Percentiles rank a stretch among this genome's conserved stretches.
These are phyloP conservation scores for Drosophila histrio DNA, from an alignment of 2,888 invertebrate genomes.

Conservation along the genomic window DNA sequence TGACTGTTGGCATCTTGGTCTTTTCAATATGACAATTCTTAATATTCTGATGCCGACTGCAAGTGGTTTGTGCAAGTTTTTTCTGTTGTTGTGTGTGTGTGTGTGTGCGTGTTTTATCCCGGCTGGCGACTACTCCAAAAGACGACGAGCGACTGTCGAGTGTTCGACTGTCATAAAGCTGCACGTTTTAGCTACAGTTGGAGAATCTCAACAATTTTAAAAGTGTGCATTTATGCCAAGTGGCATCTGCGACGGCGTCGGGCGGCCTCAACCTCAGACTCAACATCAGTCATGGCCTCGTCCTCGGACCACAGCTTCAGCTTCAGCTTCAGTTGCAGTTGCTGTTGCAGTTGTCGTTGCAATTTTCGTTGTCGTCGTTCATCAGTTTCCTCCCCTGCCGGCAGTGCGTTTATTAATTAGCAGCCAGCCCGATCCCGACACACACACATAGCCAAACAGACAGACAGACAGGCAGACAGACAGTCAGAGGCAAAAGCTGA, in stretches of 20 bases:
- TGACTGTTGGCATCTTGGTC: slow-evolving; percentile 61
- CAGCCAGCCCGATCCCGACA: slow-evolving; percentile 53
- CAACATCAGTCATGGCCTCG: not conserved
- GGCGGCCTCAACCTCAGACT: slow-evolving; percentile 35
- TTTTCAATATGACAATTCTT: slow-evolving; percentile 78
- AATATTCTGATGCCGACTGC: slow-evolving; percentile 70
- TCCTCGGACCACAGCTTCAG: not conserved
- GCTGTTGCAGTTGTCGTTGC: slow-evolving; percentile 38
- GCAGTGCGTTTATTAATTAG: slow-evolving; percentile 75
- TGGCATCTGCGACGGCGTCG: slow-evolving; percentile 69
- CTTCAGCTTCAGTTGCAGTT: slow-evolving; percentile 27
- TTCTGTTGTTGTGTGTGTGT: slow-evolving; percentile 1
- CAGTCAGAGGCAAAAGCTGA: slow-evolving; percentile 16
- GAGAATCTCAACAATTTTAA: slow-evolving; percentile 80
- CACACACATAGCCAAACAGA: slow-evolving; percentile 12
- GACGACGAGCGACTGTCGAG: slow-evolving; percentile 36
- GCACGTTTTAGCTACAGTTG: slow-evolving; percentile 77
- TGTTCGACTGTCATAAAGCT: slow-evolving; percentile 74
- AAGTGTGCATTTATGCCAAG: slow-evolving; percentile 81
- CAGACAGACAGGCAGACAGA: not conserved
- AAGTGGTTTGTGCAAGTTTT: slow-evolving; percentile 64
- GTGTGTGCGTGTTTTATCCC: slow-evolving; percentile 5
- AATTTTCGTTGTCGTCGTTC: slow-evolving; percentile 37
- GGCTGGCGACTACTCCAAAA: slow-evolving; percentile 37
- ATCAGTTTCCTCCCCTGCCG: slow-evolving; percentile 34